Evolutionary conservation across 2,888 invertebrate genomes (phyloP), one percentile per base, ranked within the genome.

Genomic region (Chrysolina americana): DNA sequence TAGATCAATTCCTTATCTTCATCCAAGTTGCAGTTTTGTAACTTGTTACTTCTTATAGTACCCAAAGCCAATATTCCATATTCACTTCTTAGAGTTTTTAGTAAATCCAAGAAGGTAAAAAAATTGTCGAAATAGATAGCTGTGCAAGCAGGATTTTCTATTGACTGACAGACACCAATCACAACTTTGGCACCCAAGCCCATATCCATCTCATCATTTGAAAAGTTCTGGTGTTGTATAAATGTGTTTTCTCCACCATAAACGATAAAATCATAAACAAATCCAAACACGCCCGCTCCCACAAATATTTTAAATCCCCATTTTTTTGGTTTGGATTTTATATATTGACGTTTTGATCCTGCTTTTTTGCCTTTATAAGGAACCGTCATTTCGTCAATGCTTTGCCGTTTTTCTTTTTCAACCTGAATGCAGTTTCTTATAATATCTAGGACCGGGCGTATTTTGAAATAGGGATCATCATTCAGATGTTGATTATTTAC

Each of bases 241-340:
- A 79, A 79, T 63, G 77, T 78, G 41, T 74, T 48, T 65, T 72
- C 66, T 48, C 77, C 77, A 41, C 75, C 78, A 70, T 79, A 78
- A 65, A 71, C 50, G 36, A 78, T 53, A 47, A 77, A 79, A 70
- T 78, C 78, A 66, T 78, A 78, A 28, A 78, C 74, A 53, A 79
- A 71, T 47, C 78, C 77, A 41, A 74, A 71, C 23, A 78, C 62
- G 13, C 79, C 79, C 50, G 73, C 70, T 50, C 75, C 21, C 21
- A 74, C 72, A 79, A 80, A 80, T n/a, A 81, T 65, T 70, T 82
- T 80, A 17, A 76, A 79, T 17, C 79, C 80, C 76, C 80, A 79
- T 76, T 78, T 78, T 41, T 75, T 71, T 19, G 80, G 71, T 53
- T 74, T 69, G 63, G 70, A 69, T 17, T 62, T 59, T 21, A 69